phyloP scores from a whole-genome alignment of 2,797 vertebrate species.

The Argyrosomus regius region DNA sequence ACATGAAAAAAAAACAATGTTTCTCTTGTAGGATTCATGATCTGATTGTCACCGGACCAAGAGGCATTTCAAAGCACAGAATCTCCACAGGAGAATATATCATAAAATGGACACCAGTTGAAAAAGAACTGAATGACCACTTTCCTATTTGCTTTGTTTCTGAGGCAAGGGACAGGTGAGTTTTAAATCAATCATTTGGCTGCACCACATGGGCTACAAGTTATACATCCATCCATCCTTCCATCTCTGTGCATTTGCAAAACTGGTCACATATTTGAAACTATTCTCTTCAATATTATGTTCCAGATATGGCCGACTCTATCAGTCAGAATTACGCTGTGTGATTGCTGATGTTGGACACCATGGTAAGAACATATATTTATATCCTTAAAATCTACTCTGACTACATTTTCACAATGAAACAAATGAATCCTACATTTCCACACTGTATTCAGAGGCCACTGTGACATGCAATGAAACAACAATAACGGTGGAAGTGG shows the following conservation, averaged over 20 bases:
- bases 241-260: too few relatives aligned
- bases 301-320: slow-evolving; percentile 20
- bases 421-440: not conserved
- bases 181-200: not conserved
- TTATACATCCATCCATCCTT: too few relatives aligned
- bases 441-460: slow-evolving; percentile 1
- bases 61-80: slow-evolving; percentile 38
- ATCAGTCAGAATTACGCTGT: slow-evolving; percentile 73
- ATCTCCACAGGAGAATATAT: slow-evolving; percentile 21
- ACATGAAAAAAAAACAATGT: not conserved
- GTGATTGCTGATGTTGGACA: slow-evolving; percentile 53
- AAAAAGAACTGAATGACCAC: slow-evolving; percentile 44
- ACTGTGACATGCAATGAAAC: slow-evolving; percentile 61
- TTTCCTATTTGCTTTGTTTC: slow-evolving; percentile 70
- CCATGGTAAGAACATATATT: slow-evolving; percentile 22
- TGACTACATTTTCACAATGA: not conserved
- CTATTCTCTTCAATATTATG: not conserved
- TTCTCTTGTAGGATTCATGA: slow-evolving; percentile 42
- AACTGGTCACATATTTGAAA: not conserved
- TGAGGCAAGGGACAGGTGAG: slow-evolving; percentile 50
- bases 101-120: slow-evolving; percentile 67
- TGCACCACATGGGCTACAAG: not conserved
- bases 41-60: slow-evolving; percentile 68
- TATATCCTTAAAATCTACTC: too few relatives aligned
- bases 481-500: slow-evolving; percentile 58